Evolutionary conservation across 1,140 invertebrate genomes (phyloP).

Genomic region (Leguminivora glycinivorella): DNA sequence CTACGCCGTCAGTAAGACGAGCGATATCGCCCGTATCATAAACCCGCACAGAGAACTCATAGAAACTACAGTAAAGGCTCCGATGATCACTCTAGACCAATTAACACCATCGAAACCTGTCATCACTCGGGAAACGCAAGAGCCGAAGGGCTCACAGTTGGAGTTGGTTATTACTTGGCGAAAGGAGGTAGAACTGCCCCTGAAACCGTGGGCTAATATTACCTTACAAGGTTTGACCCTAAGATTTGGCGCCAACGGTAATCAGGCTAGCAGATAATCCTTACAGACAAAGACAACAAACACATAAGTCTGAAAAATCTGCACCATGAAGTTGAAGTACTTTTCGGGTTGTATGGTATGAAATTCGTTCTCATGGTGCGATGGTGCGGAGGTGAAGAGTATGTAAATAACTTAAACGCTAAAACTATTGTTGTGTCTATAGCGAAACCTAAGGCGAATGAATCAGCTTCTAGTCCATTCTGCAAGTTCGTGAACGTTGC

Average conservation of each 20-base stretch:
- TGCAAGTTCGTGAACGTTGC: slow-evolving; percentile 87
- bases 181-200: slow-evolving; percentile 73
- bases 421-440: slow-evolving; percentile 67
- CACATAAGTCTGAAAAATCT: slow-evolving; percentile 79
- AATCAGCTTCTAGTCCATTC: slow-evolving; percentile 62
- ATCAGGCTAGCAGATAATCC: slow-evolving; percentile 85
- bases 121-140: slow-evolving; percentile 88
- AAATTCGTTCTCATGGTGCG: slow-evolving; percentile 76
- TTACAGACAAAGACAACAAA: slow-evolving; percentile 84
- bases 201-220: slow-evolving; percentile 83
- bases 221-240: slow-evolving; percentile 83
- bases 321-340: slow-evolving; percentile 79
- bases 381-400: slow-evolving; percentile 56
- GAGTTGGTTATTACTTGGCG: slow-evolving; percentile 80
- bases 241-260: slow-evolving; percentile 81
- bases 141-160: slow-evolving; percentile 83
- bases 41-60: slow-evolving; percentile 87
- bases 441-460: slow-evolving; percentile 44
- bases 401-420: slow-evolving; percentile 52
- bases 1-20: slow-evolving; percentile 83
- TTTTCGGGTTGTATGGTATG: slow-evolving; percentile 83
- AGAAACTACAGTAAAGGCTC: slow-evolving; percentile 89
- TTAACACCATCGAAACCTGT: slow-evolving; percentile 69
- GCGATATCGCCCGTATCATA: slow-evolving; percentile 85
- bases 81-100: slow-evolving; percentile 76